These are phyloP conservation scores for Drosophila rellima DNA, from an alignment of 2,888 invertebrate species.

Conservation along the genomic window DNA sequence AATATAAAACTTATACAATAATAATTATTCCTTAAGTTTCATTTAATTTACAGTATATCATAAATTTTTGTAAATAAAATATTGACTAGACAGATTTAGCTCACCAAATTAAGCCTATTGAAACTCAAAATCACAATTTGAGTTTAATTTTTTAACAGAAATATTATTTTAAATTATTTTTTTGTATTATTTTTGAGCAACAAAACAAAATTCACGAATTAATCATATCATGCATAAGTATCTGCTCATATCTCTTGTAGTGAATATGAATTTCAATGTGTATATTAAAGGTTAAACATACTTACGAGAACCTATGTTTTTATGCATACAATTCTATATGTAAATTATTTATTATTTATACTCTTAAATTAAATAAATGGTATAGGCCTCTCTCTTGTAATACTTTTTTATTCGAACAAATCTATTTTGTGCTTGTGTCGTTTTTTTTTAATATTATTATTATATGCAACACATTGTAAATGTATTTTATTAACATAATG, in stretches of 20 bases:
- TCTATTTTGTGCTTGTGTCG: conserved; percentile 23
- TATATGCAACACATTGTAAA: conserved; percentile 2
- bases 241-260: background rate
- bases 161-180: too few relatives aligned
- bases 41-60: too few relatives aligned
- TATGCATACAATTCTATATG: background rate
- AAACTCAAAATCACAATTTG: too few relatives aligned
- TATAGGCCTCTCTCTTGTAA: conserved; percentile 21
- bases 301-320: background rate
- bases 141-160: too few relatives aligned
- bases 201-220: too few relatives aligned
- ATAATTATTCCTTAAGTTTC: too few relatives aligned
- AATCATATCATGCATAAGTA: background rate
- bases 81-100: too few relatives aligned
- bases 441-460: background rate
- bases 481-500: conserved; percentile 6
- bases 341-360: background rate
- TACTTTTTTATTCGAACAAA: conserved; percentile 23
- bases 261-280: background rate
- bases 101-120: too few relatives aligned
- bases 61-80: too few relatives aligned
- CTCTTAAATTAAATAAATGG: conserved; percentile 23
- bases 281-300: background rate
- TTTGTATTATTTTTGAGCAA: too few relatives aligned
- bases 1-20: too few relatives aligned